These are phyloP conservation scores for Kryptolebias ocellatus DNA, from an alignment of 2,797 vertebrate genomes.

Conservation along the genomic window DNA sequence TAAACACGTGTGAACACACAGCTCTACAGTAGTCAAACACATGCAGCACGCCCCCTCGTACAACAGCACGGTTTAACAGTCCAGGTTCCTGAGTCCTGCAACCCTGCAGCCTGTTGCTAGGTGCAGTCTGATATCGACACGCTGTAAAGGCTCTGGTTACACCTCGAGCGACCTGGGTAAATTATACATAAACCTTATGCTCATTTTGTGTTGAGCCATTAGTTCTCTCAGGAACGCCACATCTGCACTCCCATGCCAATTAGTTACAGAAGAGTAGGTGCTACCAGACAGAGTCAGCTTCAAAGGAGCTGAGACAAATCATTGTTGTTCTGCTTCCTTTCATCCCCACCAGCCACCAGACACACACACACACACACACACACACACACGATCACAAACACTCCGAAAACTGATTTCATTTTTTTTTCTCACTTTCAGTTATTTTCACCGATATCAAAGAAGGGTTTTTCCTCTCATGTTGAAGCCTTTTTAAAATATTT, in stretches of 20 bases:
- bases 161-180: constrained; percentile 68
- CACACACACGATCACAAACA: neutral
- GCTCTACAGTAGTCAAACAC: neutral
- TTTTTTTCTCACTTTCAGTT: constrained; percentile 18
- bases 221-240: constrained; percentile 41
- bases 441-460: constrained; percentile 19
- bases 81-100: constrained; percentile 53
- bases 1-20: constrained; percentile 30
- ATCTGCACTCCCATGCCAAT: constrained; percentile 57
- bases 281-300: constrained; percentile 52
- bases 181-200: constrained; percentile 81
- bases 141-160: constrained; percentile 73
- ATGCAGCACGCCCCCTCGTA: neutral
- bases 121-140: constrained; percentile 52
- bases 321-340: constrained; percentile 34
- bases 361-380: constrained; percentile 4
- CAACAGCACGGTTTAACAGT: constrained; percentile 18
- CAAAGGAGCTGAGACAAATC: constrained; percentile 52
- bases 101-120: constrained; percentile 65
- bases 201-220: constrained; percentile 66
- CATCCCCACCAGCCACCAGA: constrained; percentile 34
- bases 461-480: constrained; percentile 8
- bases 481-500: neutral
- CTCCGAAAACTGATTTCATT: constrained; percentile 1
- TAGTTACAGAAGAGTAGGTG: constrained; percentile 60